phyloP scores from a whole-genome alignment of 2,797 vertebrate genomes.

The Limosa lapponica region DNA sequence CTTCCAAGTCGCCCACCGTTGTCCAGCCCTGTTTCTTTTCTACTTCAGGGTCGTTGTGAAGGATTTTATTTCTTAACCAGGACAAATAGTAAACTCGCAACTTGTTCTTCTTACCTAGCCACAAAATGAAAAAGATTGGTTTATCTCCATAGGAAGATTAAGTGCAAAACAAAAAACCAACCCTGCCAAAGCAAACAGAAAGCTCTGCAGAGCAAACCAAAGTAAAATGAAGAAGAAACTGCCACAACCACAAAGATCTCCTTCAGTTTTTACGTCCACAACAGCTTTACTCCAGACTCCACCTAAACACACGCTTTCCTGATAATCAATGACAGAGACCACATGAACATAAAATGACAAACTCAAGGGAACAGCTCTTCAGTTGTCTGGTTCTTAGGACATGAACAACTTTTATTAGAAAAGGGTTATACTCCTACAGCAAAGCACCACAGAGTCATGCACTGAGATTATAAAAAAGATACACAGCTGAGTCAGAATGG shows the following conservation, averaged over 20 bases:
- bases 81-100: slow-evolving; percentile 97
- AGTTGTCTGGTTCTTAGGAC: background rate
- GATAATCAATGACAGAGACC: background rate
- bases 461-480: background rate
- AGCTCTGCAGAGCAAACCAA: background rate
- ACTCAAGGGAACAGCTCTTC: background rate
- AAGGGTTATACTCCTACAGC: background rate
- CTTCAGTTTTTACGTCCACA: background rate
- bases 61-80: slow-evolving; percentile 98
- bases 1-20: slow-evolving; percentile 95
- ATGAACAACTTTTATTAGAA: background rate
- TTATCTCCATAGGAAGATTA: background rate
- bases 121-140: background rate
- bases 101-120: slow-evolving; percentile 97
- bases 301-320: fast-evolving
- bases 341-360: background rate
- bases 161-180: background rate
- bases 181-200: background rate
- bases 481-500: background rate
- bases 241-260: background rate
- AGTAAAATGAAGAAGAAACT: background rate
- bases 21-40: slow-evolving; percentile 99
- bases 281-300: background rate
- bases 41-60: slow-evolving; percentile 97
- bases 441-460: background rate